These are phyloP conservation scores for Colostygia pectinataria DNA, from an alignment of 2,888 invertebrate genomes.

Conservation along the genomic window DNA sequence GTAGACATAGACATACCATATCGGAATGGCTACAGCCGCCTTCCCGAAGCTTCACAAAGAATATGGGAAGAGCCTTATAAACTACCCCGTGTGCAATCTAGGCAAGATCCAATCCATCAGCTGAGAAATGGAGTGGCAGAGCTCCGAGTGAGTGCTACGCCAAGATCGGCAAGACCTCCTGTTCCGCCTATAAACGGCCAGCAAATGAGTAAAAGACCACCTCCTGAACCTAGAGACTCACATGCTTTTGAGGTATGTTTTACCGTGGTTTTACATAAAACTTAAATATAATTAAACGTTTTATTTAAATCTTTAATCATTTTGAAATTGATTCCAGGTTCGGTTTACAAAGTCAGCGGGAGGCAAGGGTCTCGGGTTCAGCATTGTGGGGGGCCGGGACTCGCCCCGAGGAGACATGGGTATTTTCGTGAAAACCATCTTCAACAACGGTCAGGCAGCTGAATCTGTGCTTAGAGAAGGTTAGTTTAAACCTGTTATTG, in stretches of 20 bases:
- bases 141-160: constrained; percentile 70
- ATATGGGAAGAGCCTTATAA: constrained; percentile 77
- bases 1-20: constrained; percentile 70
- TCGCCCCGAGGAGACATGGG: constrained; percentile 94
- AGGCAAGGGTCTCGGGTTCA: constrained; percentile 93
- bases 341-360: constrained; percentile 91
- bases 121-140: constrained; percentile 70
- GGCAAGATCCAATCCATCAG: constrained; percentile 70
- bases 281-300: no score
- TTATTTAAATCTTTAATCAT: neutral
- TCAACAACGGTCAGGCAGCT: constrained; percentile 92
- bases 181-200: constrained; percentile 55
- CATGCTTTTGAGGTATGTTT: constrained; percentile 69
- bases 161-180: constrained; percentile 66
- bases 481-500: constrained; percentile 49
- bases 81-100: constrained; percentile 67
- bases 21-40: constrained; percentile 67
- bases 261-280: no score
- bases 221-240: constrained; percentile 72
- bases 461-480: constrained; percentile 93
- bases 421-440: constrained; percentile 94
- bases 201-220: constrained; percentile 56
- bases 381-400: constrained; percentile 94
- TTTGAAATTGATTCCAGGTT: constrained; percentile 61
- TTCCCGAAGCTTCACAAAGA: constrained; percentile 58